These are phyloP conservation scores for Pelodiscus sinensis DNA, from an alignment of 2,113 vertebrate species.

Conservation along the genomic window DNA sequence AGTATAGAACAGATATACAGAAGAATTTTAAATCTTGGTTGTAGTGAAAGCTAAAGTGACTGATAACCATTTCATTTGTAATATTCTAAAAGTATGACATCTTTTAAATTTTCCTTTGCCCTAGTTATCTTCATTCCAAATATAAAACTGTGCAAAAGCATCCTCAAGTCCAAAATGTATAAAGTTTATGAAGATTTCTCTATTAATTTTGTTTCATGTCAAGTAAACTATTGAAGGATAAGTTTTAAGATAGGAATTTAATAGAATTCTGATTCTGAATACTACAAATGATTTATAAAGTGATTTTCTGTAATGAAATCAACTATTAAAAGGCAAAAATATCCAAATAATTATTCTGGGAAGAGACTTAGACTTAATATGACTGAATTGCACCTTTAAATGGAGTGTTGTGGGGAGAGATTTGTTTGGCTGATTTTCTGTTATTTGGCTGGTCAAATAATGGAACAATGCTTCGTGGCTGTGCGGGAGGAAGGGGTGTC, in stretches of 20 bases:
- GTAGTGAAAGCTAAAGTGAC: constrained; percentile 13
- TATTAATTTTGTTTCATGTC: neutral
- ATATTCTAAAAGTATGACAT: neutral
- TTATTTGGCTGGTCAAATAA: no score
- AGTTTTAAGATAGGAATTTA: neutral
- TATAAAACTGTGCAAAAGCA: neutral
- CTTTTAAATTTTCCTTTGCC: neutral
- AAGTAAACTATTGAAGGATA: neutral
- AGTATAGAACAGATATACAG: neutral
- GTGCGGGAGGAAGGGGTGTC: neutral
- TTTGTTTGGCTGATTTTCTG: no score
- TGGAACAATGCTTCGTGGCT: no score
- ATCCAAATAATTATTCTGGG: constrained; percentile 30
- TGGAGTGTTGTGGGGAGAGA: no score
- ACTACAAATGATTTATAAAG: neutral
- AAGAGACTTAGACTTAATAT: constrained; percentile 13
- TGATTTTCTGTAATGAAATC: constrained; percentile 15
- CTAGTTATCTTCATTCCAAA: neutral
- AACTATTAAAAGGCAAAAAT: constrained; percentile 31
- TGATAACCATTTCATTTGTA: neutral
- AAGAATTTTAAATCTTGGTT: neutral
- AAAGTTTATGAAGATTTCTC: neutral
- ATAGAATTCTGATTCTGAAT: neutral
- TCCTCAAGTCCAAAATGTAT: neutral
- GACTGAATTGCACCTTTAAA: no score